Conservation (phyloP, 2,888 invertebrate species). For the Drosophila sordidula region DNA sequence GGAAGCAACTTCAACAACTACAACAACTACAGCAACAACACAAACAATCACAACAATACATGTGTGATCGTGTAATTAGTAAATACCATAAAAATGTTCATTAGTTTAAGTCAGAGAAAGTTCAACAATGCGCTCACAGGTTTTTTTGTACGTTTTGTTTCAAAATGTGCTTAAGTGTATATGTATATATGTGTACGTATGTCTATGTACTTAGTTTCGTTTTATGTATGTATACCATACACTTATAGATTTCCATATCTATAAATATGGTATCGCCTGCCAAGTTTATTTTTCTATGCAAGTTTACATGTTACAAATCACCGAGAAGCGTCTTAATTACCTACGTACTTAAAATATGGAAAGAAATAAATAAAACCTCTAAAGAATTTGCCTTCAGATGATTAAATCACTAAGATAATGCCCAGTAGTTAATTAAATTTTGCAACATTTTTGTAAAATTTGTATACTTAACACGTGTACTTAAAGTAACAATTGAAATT, state of each 20-base stretch:
- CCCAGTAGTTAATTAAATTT: constrained; percentile 64
- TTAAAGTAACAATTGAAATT: constrained; percentile 45
- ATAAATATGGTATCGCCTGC: constrained; percentile 37
- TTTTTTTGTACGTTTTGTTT: constrained; percentile 33
- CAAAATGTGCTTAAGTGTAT: constrained; percentile 37
- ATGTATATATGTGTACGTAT: constrained; percentile 14
- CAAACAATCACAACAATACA: constrained; percentile 13
- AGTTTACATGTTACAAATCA: constrained; percentile 38
- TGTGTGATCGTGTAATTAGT: constrained; percentile 49
- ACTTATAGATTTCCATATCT: constrained; percentile 8
- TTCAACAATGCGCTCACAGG: constrained; percentile 38
- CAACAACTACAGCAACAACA: constrained; percentile 19
- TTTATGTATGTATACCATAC: constrained; percentile 13
- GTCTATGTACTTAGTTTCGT: constrained; percentile 36
- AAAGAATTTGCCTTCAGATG: constrained; percentile 70
- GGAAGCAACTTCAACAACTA: constrained; percentile 13
- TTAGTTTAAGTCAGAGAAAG: constrained; percentile 59
- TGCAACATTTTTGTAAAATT: constrained; percentile 60
- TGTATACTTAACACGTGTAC: constrained; percentile 44
- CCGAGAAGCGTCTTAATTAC: constrained; percentile 24
- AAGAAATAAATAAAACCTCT: constrained; percentile 31
- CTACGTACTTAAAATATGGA: constrained; percentile 41
- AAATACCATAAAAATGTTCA: constrained; percentile 72
- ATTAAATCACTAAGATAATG: constrained; percentile 64
- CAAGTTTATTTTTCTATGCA: constrained; percentile 67